A percentile compares a stretch with the other conserved stretches of the same genome.
These are phyloP conservation scores for Cataglyphis livida DNA, from an alignment of 2,888 invertebrate genomes.

Conservation along the genomic window DNA sequence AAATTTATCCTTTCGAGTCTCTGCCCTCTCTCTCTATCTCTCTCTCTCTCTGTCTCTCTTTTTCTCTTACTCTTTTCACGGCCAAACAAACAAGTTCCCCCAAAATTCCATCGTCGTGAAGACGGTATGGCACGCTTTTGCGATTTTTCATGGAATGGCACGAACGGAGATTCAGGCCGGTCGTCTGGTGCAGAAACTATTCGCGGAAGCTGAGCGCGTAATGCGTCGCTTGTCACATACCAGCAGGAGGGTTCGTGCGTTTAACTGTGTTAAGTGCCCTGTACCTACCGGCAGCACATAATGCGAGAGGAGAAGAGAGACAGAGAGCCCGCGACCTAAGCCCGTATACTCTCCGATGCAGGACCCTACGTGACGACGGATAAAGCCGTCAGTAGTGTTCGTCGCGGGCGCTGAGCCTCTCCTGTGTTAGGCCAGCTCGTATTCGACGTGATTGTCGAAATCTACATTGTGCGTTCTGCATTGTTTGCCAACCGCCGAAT, in stretches of 20 bases:
- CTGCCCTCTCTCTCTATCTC: neutral
- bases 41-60: neutral
- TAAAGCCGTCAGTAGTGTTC: slow-evolving; percentile 69
- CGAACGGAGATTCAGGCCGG: slow-evolving; percentile 12
- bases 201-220: slow-evolving; percentile 45
- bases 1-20: slow-evolving; percentile 6
- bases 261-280: slow-evolving; percentile 80
- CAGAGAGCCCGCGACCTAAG: slow-evolving; percentile 41
- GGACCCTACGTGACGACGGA: slow-evolving; percentile 58
- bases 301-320: slow-evolving; percentile 43
- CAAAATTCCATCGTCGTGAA: neutral
- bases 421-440: slow-evolving; percentile 40
- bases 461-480: neutral
- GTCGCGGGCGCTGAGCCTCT: slow-evolving; percentile 64
- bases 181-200: slow-evolving; percentile 14
- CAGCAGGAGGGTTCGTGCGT: slow-evolving; percentile 73
- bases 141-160: slow-evolving; percentile 3
- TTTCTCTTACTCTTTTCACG: neutral
- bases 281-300: slow-evolving; percentile 66
- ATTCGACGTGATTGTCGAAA: slow-evolving; percentile 14
- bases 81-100: neutral
- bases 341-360: slow-evolving; percentile 55
- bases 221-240: slow-evolving; percentile 39
- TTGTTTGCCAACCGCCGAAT: neutral
- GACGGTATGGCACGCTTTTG: neutral